Evolutionary conservation across 2,113 vertebrate species (phyloP), one percentile per base, ranked within the genome.

Genomic region (Pithys albifrons): DNA sequence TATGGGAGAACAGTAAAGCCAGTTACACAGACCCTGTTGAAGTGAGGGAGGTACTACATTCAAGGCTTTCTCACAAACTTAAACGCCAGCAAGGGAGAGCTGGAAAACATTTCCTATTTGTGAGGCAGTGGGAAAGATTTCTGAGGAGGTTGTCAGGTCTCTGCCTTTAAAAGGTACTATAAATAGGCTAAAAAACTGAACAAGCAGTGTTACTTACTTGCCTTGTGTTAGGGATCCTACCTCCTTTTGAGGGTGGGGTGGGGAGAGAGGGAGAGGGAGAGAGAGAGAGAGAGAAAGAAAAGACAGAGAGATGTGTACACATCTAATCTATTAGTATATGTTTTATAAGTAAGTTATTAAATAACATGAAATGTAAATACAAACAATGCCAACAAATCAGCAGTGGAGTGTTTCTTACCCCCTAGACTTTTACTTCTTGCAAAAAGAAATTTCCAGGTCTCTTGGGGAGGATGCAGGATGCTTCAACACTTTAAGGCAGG

Each of bases 231-330:
- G 43, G 23, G 51, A 84, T 67, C 28, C 31, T 80, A 55, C 51
- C 86, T 33, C 37, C 37, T 37, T 37, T 37, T 37, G 37, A 57
- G 18, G n/a, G 48, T 33, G 18, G 29, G 12, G 2, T 37, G 3
- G 5, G 71, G n/a, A 48, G 37, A 5, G 3, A 13, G 14, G 39
- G 37, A 43, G 25, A 28, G 12, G 12, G 2, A 7, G 4, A 78
- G n/a, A 13, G 14, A 45, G 37, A 43, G 25, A 28, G 12, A 15
- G 2, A 7, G 4, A 78, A 29, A 52, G 31, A 5, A 3, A 17
- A 15, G 2, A 7, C 3, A 78, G n/a, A 49, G 33, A 5, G 4
- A 17, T 5, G 13, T 64, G 10, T 23, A 51, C 8, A 0, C 61
- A 51, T 23, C 17, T 78, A 19, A 62, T 67, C 41, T 20, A 25